phyloP scores from a whole-genome alignment of 2,888 invertebrate species.

The Phortica okadai region DNA sequence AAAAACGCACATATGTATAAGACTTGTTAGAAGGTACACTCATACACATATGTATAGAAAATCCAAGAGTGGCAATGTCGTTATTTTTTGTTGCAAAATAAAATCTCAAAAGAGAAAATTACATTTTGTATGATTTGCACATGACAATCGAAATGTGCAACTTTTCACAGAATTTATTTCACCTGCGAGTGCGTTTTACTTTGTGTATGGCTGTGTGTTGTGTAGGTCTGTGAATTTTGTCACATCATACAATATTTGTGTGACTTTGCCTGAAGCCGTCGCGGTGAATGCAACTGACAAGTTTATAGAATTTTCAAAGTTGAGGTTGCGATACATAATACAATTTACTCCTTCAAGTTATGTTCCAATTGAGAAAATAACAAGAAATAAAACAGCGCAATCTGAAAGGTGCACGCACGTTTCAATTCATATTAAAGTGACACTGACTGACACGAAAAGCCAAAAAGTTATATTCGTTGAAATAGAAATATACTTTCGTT shows the following conservation, averaged over 20 bases:
- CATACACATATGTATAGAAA: not conserved
- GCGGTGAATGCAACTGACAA: slow-evolving; percentile 13
- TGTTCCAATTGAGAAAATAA: not conserved
- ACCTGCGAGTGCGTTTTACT: not conserved
- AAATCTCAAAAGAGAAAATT: slow-evolving; percentile 47
- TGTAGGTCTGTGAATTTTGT: not conserved
- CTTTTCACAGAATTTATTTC: slow-evolving; percentile 30
- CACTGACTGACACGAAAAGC: too few relatives aligned
- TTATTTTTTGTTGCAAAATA: not conserved
- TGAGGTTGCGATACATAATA: slow-evolving; percentile 13
- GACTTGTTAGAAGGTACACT: not conserved
- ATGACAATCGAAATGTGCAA: slow-evolving; percentile 59
- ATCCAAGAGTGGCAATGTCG: too few relatives aligned
- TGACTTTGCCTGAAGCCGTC: not conserved
- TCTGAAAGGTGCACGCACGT: not conserved
- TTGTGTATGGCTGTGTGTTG: slow-evolving; percentile 6
- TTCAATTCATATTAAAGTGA: too few relatives aligned
- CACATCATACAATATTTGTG: not conserved
- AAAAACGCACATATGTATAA: not conserved
- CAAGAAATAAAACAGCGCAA: not conserved
- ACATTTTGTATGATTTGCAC: slow-evolving; percentile 56
- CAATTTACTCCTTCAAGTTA: slow-evolving; percentile 1
- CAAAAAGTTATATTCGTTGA: too few relatives aligned
- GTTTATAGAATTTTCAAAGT: slow-evolving; percentile 27
- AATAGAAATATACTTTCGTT: too few relatives aligned